Evolutionary conservation across 2,888 invertebrate species (phyloP).

Genomic region (Graphium colonna): DNA sequence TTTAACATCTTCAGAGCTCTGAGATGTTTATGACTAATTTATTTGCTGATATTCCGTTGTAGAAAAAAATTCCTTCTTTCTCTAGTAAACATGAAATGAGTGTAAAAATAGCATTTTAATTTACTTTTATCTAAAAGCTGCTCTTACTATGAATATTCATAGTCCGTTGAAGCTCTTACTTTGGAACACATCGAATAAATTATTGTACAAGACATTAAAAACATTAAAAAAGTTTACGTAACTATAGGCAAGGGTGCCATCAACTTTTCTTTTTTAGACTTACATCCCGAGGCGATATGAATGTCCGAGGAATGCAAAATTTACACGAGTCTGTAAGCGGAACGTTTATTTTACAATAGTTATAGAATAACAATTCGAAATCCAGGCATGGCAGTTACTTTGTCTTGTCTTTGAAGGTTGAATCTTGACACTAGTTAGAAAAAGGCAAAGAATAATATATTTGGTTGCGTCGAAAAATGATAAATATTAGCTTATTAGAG

Average conservation of each 20-base stretch:
- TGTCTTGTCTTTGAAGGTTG: conserved; percentile 35
- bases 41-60: conserved; percentile 13
- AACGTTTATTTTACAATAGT: no score
- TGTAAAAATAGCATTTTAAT: conserved; percentile 1
- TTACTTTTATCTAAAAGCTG: neutral
- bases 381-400: conserved; percentile 27
- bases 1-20: conserved; percentile 42
- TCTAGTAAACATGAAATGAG: neutral
- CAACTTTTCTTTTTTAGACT: conserved; percentile 20
- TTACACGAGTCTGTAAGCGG: no score
- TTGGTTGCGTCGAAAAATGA: conserved; percentile 24
- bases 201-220: conserved; percentile 21
- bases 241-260: conserved; percentile 21
- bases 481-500: no score
- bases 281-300: conserved; percentile 21
- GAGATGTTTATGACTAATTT: conserved; percentile 29
- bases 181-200: no score
- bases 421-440: conserved; percentile 31
- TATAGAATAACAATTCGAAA: no score
- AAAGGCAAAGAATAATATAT: conserved; percentile 20
- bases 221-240: conserved; percentile 19
- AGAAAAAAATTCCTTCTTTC: neutral
- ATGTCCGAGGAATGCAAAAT: conserved; percentile 24
- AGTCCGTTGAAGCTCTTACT: no score
- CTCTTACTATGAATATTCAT: no score